A percentile compares a stretch with the other conserved stretches of the same genome.
Conservation (phyloP, 2,797 vertebrate genomes). For the Sebastes matsubarae region DNA sequence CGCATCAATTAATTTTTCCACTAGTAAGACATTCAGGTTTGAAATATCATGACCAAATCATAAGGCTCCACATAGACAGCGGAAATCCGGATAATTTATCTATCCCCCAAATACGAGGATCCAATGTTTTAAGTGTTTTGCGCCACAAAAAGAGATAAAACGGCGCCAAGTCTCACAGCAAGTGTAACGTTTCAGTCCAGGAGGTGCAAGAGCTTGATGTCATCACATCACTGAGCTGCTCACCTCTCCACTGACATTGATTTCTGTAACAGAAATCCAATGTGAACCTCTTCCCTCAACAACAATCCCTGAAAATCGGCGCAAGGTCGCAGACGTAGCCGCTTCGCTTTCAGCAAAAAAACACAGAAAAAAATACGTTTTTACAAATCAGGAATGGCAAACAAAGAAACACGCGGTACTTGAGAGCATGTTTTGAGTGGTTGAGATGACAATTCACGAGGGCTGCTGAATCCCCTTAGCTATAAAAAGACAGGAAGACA, state of each 20-base stretch:
- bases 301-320: not conserved
- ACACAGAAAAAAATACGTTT: slow-evolving; percentile 29
- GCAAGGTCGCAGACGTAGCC: not conserved
- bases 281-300: slow-evolving; percentile 29
- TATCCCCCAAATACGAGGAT: not conserved
- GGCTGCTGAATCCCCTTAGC: slow-evolving; percentile 30
- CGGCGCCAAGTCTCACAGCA: not conserved
- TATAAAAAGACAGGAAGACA: slow-evolving; percentile 28
- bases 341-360: not conserved
- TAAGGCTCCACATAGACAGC: not conserved
- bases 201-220: not conserved
- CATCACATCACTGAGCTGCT: slow-evolving; percentile 8
- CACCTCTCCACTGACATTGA: slow-evolving; percentile 39
- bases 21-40: slow-evolving; percentile 44
- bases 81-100: not conserved
- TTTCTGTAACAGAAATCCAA: slow-evolving; percentile 56
- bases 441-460: slow-evolving; percentile 16
- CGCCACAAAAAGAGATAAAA: slow-evolving; percentile 14
- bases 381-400: not conserved
- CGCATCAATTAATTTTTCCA: not conserved
- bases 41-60: slow-evolving; percentile 26
- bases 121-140: slow-evolving; percentile 22
- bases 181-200: slow-evolving; percentile 18
- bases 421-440: not conserved
- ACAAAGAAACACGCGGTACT: not conserved